Evolutionary conservation across 2,797 vertebrate species (phyloP).

Genomic region (Momotus momota): DNA sequence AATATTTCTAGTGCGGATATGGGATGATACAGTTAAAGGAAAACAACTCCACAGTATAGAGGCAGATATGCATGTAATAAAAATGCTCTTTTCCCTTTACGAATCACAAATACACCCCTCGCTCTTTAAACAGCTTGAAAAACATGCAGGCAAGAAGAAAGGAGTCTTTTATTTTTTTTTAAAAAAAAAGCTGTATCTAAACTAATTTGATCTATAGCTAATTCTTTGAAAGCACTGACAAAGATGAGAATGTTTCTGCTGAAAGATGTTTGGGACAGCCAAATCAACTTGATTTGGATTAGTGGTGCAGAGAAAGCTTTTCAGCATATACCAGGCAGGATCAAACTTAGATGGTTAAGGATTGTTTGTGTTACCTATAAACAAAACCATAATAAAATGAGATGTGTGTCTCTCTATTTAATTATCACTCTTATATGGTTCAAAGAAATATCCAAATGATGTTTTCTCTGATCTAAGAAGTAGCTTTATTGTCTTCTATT

Average conservation of each 20-base stretch:
- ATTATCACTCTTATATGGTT: neutral
- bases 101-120: accelerated
- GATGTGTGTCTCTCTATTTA: neutral
- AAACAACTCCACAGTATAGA: neutral
- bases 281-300: neutral
- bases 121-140: neutral
- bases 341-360: neutral
- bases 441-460: neutral
- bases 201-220: neutral
- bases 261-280: neutral
- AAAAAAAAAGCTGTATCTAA: neutral
- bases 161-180: neutral
- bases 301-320: neutral
- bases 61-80: neutral
- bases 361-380: neutral
- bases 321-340: neutral
- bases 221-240: neutral
- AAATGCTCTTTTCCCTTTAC: neutral
- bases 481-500: conserved; percentile 3
- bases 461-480: neutral
- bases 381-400: neutral
- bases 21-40: neutral
- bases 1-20: neutral
- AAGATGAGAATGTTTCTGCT: neutral
- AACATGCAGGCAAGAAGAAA: neutral